Conservation (phyloP, 2,113 vertebrate genomes). For the Aplodontia rufa region DNA sequence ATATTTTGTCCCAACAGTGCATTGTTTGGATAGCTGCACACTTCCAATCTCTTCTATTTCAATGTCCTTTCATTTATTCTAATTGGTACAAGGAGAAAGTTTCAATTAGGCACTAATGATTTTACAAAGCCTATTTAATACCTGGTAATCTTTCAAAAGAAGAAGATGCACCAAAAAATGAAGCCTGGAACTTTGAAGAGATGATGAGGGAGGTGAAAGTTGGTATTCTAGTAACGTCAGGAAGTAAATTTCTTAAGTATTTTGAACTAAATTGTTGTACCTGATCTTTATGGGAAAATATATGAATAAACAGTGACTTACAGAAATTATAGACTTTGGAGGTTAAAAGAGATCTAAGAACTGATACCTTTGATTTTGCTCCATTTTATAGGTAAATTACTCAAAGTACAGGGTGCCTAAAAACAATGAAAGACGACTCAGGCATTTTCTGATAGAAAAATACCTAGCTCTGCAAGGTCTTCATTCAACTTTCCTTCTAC, state of each 20-base stretch:
- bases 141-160: neutral
- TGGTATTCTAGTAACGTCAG: neutral
- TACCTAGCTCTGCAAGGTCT: neutral
- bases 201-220: neutral
- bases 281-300: neutral
- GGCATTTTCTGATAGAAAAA: neutral
- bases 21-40: neutral
- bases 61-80: slow-evolving; percentile 29
- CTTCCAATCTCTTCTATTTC: slow-evolving; percentile 1
- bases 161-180: neutral
- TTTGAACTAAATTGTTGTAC: neutral
- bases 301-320: neutral
- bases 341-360: neutral
- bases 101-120: neutral
- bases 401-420: neutral
- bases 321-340: neutral
- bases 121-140: neutral
- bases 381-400: neutral
- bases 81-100: neutral
- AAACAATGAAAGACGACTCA: neutral
- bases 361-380: neutral
- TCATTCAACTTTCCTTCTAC: neutral
- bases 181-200: neutral
- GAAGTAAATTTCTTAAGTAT: neutral
- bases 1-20: neutral